Base-by-base conservation (phyloP, 1,140 invertebrate species). In the Trachymyrmex cornetzi region DNA sequence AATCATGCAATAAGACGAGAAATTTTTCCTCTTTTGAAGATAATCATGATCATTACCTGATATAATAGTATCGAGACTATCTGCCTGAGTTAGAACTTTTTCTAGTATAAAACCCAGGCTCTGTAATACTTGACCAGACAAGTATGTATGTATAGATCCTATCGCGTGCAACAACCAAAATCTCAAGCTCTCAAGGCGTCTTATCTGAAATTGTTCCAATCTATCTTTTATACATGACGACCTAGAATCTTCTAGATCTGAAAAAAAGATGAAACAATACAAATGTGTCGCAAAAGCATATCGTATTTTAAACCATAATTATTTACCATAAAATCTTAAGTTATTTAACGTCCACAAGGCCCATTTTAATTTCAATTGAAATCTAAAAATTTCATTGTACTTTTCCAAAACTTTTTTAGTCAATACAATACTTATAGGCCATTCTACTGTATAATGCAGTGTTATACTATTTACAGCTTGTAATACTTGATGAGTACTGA, bases 351-450 rank as follows among this genome's bases (percentile, higher is more conserved):
- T 96, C 94, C 96, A 96, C 19, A 97, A 93, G 3, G 96, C 96
- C 94, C 96, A 96, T 92, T 97, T 97, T 0, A 97, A 92, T 92
- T 97, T 96, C 44, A 97, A 93, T 38, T 97, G 94, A 92, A 97
- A 97, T 57, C 94, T 93, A 92, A 97, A 97, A 77, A 97, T 95
- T 19, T 96, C 94, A 89, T 97, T 97, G 89, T 97, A 97, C 77
- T 96, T 95, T 16, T 93, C 89, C 61, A 96, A 94, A 50, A 95
- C 94, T 66, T 95, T 94, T 5, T 95, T 93, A 61, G 94, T 96
- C 3, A 97, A 93, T 11, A 97, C 91, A 88, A 96, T 95, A 87
- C 95, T 96, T 19, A 96, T 93, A 11, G 96, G 96, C 96, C 96
- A 96, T 11, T 93, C 93, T 34, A 96, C 94, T 55, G 95, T 91